Evolutionary conservation across 2,113 vertebrate genomes (phyloP).

Genomic region (Ptilorrhoa leucosticta): DNA sequence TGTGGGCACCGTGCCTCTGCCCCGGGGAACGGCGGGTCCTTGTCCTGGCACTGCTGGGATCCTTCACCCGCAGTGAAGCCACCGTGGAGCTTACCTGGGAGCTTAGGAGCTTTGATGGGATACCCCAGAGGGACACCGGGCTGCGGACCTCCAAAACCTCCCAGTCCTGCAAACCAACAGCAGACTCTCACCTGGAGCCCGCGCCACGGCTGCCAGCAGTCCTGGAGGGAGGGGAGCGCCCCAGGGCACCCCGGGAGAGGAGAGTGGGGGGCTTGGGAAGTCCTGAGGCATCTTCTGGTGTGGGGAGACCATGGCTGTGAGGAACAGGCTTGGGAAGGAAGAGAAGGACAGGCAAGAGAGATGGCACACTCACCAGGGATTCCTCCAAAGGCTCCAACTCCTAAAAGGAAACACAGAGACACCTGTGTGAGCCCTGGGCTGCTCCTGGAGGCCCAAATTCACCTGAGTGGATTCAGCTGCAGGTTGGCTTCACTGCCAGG

Average conservation of each 20-base stretch:
- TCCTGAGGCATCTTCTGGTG: conserved; percentile 1
- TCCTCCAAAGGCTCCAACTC: conserved; percentile 72
- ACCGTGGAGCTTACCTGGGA: conserved; percentile 78
- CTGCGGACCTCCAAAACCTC: conserved; percentile 82
- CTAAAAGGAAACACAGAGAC: background rate
- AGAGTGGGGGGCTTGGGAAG: background rate
- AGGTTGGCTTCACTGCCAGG: background rate
- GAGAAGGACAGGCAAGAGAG: background rate
- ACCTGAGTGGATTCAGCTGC: background rate
- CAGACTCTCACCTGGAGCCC: conserved; percentile 35
- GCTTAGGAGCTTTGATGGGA: conserved; percentile 92
- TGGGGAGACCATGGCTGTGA: background rate
- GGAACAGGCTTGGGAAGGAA: conserved; percentile 16
- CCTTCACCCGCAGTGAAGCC: background rate
- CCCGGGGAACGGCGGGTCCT: background rate
- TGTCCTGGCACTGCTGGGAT: background rate
- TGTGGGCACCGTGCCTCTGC: accelerated
- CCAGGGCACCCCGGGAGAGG: background rate
- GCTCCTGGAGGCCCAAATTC: background rate
- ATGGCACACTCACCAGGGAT: conserved; percentile 65
- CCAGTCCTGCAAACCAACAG: conserved; percentile 73
- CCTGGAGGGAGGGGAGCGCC: background rate
- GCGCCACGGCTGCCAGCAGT: background rate
- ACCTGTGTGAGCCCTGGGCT: background rate
- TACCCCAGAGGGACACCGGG: conserved; percentile 94